Conservation (phyloP, 2,113 vertebrate genomes). For the Xerus inauris region DNA sequence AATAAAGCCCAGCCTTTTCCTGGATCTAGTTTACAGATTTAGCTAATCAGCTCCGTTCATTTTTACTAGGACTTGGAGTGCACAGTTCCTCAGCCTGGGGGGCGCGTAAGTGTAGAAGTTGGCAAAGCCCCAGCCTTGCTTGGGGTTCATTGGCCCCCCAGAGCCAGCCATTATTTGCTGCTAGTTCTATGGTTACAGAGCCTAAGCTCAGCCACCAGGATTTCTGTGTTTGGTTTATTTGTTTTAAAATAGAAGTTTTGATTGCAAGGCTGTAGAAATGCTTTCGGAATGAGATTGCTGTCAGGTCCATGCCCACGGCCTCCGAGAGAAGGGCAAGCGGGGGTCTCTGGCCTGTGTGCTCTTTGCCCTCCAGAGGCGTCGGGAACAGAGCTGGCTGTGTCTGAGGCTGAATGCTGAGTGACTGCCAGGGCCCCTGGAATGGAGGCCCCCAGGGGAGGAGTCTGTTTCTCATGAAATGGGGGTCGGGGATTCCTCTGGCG, state of each 20-base stretch:
- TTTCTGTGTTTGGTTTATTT: background rate
- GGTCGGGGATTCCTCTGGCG: too few species aligned
- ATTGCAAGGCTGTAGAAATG: background rate
- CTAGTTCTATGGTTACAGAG: background rate
- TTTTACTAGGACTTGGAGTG: slow-evolving; percentile 32
- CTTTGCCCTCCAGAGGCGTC: background rate
- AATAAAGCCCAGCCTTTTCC: slow-evolving; percentile 61
- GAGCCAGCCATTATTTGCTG: background rate
- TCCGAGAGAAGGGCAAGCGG: background rate
- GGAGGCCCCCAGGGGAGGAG: background rate
- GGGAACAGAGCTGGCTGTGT: background rate
- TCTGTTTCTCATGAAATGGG: background rate
- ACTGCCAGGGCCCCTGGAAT: rapidly evolving
- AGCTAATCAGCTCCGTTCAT: background rate
- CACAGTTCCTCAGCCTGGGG: background rate
- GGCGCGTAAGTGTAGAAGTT: background rate
- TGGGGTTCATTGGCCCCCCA: rapidly evolving
- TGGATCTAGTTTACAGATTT: background rate
- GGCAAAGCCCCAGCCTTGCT: background rate
- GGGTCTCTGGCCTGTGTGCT: background rate
- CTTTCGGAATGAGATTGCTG: background rate
- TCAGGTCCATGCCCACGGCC: background rate
- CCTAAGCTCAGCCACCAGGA: rapidly evolving
- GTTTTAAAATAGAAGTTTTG: background rate
- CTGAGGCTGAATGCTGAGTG: background rate